These are phyloP conservation scores for Barbus barbus DNA, from an alignment of 2,113 vertebrate species.

Conservation along the genomic window DNA sequence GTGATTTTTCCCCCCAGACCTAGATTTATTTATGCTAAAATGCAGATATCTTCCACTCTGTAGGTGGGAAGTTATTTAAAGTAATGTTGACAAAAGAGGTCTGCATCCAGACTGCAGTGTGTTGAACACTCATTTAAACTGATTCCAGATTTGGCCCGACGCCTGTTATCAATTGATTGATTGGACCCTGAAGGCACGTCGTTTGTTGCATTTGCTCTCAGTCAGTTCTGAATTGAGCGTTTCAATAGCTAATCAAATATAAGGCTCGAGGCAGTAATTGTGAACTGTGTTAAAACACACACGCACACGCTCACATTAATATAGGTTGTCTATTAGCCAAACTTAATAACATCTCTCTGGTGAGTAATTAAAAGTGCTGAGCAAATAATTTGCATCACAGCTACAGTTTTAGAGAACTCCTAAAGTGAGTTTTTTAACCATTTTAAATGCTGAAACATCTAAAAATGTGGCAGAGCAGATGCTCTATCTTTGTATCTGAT, in stretches of 20 bases:
- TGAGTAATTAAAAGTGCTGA: conserved; percentile 22
- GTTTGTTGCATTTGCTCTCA: conserved; percentile 28
- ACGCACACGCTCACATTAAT: background rate
- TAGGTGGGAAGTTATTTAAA: conserved; percentile 20
- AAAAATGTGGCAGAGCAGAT: background rate
- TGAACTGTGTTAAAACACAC: conserved; percentile 5
- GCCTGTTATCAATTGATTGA: conserved; percentile 33
- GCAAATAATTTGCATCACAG: background rate
- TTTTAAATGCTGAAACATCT: background rate
- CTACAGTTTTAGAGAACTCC: background rate
- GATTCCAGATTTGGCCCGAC: background rate
- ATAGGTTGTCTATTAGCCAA: conserved; percentile 16
- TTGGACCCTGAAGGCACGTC: background rate
- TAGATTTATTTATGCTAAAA: background rate
- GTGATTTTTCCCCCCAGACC: background rate
- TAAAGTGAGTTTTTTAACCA: background rate
- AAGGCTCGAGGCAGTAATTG: conserved; percentile 3
- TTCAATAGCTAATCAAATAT: conserved; percentile 30
- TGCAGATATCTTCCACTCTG: background rate
- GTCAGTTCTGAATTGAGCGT: background rate
- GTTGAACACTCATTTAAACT: background rate
- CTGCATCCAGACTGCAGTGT: background rate
- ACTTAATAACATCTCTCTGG: conserved; percentile 23
- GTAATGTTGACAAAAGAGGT: conserved; percentile 13
- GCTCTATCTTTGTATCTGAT: too few species aligned